Base-by-base conservation (phyloP, 2,113 vertebrate genomes). In the Lycaon pictus region DNA sequence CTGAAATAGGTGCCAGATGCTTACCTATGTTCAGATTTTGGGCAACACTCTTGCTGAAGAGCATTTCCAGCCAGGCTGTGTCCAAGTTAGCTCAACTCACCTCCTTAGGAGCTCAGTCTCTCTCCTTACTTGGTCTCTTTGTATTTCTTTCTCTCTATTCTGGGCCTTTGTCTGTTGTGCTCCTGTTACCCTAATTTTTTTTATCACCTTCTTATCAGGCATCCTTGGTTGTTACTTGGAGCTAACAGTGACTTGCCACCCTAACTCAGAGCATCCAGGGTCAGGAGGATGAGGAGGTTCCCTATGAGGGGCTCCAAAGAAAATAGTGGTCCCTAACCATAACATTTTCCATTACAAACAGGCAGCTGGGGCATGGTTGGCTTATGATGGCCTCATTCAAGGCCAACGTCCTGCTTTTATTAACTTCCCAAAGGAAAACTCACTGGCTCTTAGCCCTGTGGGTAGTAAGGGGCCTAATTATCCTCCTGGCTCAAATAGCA, bases 331-430 rank as follows among this genome's bases (percentile, higher is more conserved):
- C 55, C 85, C 88, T 88, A 97, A 48, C 48, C 95, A 95, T 90
- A 16, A 96, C 74, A 83, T 97, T 97, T 97, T 97, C 87, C 63
- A 2, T 97, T 96, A 97, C 80, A 93, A 95, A 94, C 81, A 96
- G 97, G 92, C 97, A 97, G 96, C 92, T 96, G 93, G 93, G 92
- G 81, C 74, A 90, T 87, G 65, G n/a, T 63, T 97, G 87, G 87
- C 69, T 80, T 90, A 89, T 92, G 65, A 95, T 92, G 55, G 37
- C 81, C 69, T 95, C 77, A 82, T 84, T 97, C 86, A 95, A 97
- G 89, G 83, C 91, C 93, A 72, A 94, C 93, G 37, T 90, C 89
- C 84, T 92, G 94, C 89, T 96, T 56, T 93, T 96, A 91, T 69
- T 92, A 97, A 53, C 11, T 90, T 62, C 65, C 90, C 83, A 93